A percentile compares a stretch with the other conserved stretches of the same genome.
Evolutionary conservation across 1,140 invertebrate species (phyloP).

Genomic region (Pogonus chalceus): DNA sequence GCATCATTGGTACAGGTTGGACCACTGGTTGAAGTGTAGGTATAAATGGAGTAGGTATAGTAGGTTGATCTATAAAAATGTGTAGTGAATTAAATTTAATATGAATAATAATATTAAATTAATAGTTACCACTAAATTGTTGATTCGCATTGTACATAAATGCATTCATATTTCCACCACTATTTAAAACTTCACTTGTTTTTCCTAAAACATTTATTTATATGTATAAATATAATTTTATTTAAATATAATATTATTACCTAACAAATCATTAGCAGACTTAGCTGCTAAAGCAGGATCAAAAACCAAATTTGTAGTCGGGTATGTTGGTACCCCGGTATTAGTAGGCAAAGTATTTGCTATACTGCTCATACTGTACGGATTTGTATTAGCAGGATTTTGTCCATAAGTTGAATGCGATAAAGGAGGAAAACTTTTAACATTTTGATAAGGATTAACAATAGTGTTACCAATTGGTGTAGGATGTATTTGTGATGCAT

Average conservation of each 20-base stretch:
- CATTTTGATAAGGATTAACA: not conserved
- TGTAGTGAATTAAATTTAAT: not conserved
- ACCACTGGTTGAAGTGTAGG: not conserved
- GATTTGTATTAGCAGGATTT: not conserved
- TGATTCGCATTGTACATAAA: not conserved
- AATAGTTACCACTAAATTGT: not conserved
- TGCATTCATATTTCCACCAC: not conserved
- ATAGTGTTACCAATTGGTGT: not conserved
- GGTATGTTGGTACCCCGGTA: constrained; percentile 11
- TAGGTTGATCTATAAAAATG: not conserved
- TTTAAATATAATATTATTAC: constrained; percentile 17
- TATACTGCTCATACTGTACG: constrained; percentile 1
- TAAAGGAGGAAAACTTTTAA: constrained; percentile 6
- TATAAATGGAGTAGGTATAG: not conserved
- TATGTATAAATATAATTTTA: not conserved
- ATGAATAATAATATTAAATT: not conserved
- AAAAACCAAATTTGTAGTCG: constrained; percentile 23
- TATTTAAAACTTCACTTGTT: constrained; percentile 10
- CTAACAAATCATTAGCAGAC: constrained; percentile 31
- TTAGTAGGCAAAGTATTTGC: not conserved
- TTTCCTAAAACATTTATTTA: not conserved
- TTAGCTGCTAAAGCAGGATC: constrained; percentile 32
- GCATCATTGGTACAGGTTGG: constrained; percentile 2
- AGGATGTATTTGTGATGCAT: not conserved
- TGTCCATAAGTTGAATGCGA: constrained; percentile 12